Percentiles rank a stretch among this genome's conserved stretches.
These are phyloP conservation scores for Troides aeacus DNA, from an alignment of 2,888 invertebrate genomes.

Conservation along the genomic window DNA sequence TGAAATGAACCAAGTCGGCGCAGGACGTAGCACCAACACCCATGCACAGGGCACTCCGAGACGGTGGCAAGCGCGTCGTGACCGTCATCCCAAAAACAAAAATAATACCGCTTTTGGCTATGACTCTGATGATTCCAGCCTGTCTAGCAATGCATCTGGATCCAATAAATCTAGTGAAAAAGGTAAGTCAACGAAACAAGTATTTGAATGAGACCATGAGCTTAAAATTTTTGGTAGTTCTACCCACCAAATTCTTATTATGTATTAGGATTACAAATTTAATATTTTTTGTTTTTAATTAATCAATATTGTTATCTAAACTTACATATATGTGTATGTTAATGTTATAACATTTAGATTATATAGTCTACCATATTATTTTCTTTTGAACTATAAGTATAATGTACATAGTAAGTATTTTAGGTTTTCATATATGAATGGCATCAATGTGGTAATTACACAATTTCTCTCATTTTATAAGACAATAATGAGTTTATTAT, in stretches of 20 bases:
- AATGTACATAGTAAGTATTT: neutral
- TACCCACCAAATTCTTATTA: constrained; percentile 1
- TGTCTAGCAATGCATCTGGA: constrained; percentile 74
- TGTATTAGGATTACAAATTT: neutral
- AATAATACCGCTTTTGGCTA: constrained; percentile 68
- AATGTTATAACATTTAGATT: no score
- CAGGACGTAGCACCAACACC: constrained; percentile 42
- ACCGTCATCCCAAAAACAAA: constrained; percentile 48
- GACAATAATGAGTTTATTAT: no score
- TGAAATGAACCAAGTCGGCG: constrained; percentile 54
- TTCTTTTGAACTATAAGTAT: neutral
- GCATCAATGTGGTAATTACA: no score
- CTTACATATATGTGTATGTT: no score
- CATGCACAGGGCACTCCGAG: constrained; percentile 47
- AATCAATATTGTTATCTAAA: no score
- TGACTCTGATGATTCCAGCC: constrained; percentile 73
- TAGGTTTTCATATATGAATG: neutral
- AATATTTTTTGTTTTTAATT: no score
- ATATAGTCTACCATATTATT: neutral
- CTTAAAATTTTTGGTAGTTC: neutral
- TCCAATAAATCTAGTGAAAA: constrained; percentile 71
- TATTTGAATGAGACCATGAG: neutral
- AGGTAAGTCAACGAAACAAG: constrained; percentile 43
- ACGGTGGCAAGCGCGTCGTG: constrained; percentile 55
- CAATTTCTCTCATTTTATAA: no score